Conservation (phyloP, 2,797 vertebrate species). For the Podarcis siculus region DNA sequence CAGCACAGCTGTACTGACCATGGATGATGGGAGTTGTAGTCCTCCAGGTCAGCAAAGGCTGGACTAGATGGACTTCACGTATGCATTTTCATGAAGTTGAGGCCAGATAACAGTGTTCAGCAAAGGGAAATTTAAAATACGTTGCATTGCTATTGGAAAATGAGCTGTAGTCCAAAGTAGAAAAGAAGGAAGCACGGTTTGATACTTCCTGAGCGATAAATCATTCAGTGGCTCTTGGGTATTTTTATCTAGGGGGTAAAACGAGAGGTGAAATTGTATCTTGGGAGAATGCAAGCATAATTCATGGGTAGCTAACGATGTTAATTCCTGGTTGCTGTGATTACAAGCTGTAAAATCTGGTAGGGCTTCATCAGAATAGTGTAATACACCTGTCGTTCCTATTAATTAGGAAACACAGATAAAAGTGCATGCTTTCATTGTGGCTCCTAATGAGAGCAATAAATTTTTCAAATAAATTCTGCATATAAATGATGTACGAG, state of each 20-base stretch:
- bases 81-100: background rate
- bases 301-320: slow-evolving; percentile 63
- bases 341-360: slow-evolving; percentile 62
- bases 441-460: slow-evolving; percentile 60
- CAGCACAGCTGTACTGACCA: background rate
- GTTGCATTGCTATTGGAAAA: background rate
- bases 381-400: slow-evolving; percentile 69
- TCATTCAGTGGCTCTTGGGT: background rate
- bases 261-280: slow-evolving; percentile 64
- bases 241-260: slow-evolving; percentile 12
- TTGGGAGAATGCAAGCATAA: slow-evolving; percentile 68
- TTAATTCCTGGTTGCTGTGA: slow-evolving; percentile 72
- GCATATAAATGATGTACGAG: background rate
- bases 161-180: background rate
- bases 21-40: no score
- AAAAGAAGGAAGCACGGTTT: background rate
- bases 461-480: background rate
- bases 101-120: background rate
- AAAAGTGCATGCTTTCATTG: slow-evolving; percentile 60
- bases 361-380: slow-evolving; percentile 68
- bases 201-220: background rate
- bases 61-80: background rate
- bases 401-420: slow-evolving; percentile 70
- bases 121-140: background rate
- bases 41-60: background rate